A percentile compares a stretch with the other conserved stretches of the same genome.
Evolutionary conservation across 2,797 vertebrate species (phyloP).

Genomic region (Bucorvus abyssinicus): DNA sequence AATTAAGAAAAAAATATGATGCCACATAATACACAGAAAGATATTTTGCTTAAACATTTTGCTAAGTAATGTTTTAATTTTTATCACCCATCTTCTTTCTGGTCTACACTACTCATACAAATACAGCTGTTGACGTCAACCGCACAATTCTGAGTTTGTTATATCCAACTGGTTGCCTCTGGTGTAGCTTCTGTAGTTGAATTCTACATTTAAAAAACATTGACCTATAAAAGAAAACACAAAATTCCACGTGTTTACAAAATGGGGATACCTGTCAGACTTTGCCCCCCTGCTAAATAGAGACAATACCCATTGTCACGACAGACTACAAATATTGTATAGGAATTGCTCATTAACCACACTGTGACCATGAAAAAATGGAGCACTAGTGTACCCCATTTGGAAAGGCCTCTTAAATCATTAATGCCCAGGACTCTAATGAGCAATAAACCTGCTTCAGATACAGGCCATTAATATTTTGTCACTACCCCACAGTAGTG

Average conservation of each 20-base stretch:
- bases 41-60: not conserved
- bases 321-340: not conserved
- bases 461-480: not conserved
- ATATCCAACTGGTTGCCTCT: not conserved
- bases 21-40: not conserved
- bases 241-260: not conserved
- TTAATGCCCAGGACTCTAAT: not conserved
- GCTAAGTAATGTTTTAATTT: not conserved
- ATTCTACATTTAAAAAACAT: not conserved
- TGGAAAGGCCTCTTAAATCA: not conserved
- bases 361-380: not conserved
- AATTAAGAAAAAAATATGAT: not conserved
- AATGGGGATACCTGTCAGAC: not conserved
- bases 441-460: not conserved
- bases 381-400: not conserved
- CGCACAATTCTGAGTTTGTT: not conserved
- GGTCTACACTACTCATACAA: not conserved
- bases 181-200: not conserved
- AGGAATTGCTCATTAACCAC: not conserved
- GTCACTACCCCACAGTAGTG: not conserved
- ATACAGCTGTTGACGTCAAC: not conserved
- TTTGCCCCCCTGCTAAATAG: not conserved
- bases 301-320: not conserved
- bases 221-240: not conserved
- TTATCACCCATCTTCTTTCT: not conserved